Evolutionary conservation across 2,797 vertebrate species (phyloP).

Genomic region (Poecilia picta): DNA sequence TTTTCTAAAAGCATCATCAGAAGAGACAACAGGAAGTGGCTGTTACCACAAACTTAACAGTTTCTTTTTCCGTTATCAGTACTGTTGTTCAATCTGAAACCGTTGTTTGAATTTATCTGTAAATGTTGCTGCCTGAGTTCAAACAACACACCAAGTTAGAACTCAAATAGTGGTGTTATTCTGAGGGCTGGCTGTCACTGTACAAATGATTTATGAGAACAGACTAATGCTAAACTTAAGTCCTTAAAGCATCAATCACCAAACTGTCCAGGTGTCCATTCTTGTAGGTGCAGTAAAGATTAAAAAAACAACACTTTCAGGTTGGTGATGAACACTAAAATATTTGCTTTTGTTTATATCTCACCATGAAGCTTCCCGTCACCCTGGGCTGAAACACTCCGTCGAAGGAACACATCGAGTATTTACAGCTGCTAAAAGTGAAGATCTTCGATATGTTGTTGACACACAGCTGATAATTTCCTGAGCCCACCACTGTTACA

Average conservation of each 20-base stretch:
- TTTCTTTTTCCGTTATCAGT: not conserved
- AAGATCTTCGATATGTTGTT: slow-evolving; percentile 72
- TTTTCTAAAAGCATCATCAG: not conserved
- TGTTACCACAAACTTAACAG: not conserved
- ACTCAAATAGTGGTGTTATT: not conserved
- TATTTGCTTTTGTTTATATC: slow-evolving; percentile 25
- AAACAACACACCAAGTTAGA: not conserved
- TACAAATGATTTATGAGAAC: not conserved
- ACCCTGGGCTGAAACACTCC: slow-evolving; percentile 79
- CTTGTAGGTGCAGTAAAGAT: not conserved
- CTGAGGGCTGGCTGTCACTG: not conserved
- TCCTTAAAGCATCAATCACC: not conserved
- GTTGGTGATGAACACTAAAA: not conserved
- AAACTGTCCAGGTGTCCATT: not conserved
- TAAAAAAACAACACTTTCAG: not conserved
- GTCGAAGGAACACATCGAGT: slow-evolving; percentile 79
- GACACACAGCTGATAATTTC: slow-evolving; percentile 70
- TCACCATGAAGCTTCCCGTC: slow-evolving; percentile 83
- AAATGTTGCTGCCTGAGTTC: not conserved
- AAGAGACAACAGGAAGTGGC: not conserved
- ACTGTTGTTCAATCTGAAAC: not conserved
- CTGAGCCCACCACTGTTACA: slow-evolving; percentile 75
- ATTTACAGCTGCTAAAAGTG: slow-evolving; percentile 71
- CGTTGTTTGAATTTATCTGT: not conserved
- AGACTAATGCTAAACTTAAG: not conserved